Evolutionary conservation across 2,888 invertebrate genomes (phyloP), one percentile per base, ranked within the genome.

Genomic region (Xanthia togata): DNA sequence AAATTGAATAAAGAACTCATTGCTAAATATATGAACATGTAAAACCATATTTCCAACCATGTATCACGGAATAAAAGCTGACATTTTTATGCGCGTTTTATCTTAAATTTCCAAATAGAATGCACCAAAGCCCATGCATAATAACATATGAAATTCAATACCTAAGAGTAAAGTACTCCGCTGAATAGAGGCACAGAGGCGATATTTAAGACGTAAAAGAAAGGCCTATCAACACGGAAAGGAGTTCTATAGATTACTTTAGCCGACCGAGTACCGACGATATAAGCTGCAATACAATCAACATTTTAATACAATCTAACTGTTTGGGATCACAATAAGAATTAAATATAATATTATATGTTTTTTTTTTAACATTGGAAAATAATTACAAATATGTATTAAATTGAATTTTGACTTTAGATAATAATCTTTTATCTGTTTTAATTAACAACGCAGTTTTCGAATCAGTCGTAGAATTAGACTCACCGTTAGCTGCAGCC

Each of bases 401-500:
- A 20, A 9, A 57, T 59, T 26, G 14, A 6, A 38, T 57, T 63
- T 55, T n/a, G 41, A 17, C 17, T 81, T 65, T 70, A 81, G 63
- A 76, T 70, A 82, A 82, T 85, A 85, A 77, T 82, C 23, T 70
- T 60, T 78, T 82, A 82, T 86, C 83, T 70, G 83, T 82, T 82
- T 62, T 38, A 31, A 31, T 23, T 50, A 20, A 44, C 5, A 50
- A 53, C 14, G 5, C 9, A 53, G 26, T 50, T 73, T 9, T 26
- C 0, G 47, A 67, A 68, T 41, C 3, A 44, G 60, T 31, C 9
- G 20, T 59, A 26, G 14, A 53, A 60, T 35, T 55, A 44, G 73
- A 87, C 97, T 97, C 96, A 98, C 98, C 98, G 83, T 98, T 98
- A 38, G 98, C 98, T 55, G 98, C 98, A 68, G 98, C 98, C 3